Evolutionary conservation across 2,888 invertebrate species (phyloP).

Genomic region (Chrysodeixis includens): DNA sequence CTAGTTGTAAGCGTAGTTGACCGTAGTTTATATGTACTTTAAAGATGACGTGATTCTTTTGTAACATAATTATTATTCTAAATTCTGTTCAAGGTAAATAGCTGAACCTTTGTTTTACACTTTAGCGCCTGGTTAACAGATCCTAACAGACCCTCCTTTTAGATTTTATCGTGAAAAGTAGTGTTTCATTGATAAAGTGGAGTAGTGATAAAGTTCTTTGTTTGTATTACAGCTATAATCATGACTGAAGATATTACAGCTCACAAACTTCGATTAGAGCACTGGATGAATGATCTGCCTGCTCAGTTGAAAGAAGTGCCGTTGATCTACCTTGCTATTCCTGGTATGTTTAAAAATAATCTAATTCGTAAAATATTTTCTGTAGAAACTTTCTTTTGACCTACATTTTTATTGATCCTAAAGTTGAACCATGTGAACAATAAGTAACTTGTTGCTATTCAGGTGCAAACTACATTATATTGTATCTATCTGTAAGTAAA

Average conservation of each 20-base stretch:
- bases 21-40: conserved; percentile 34
- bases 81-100: conserved; percentile 40
- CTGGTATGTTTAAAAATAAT: conserved; percentile 86
- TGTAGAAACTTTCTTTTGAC: not conserved
- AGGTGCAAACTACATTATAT: too few relatives aligned
- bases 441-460: not conserved
- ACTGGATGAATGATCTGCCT: conserved; percentile 93
- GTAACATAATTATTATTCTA: conserved; percentile 37
- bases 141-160: conserved; percentile 11
- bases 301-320: conserved; percentile 89
- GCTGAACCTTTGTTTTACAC: conserved; percentile 31
- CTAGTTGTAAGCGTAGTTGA: conserved; percentile 34
- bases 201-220: conserved; percentile 5
- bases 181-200: conserved; percentile 3
- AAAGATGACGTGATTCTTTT: conserved; percentile 58
- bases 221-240: conserved; percentile 67
- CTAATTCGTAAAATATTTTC: not conserved
- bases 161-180: not conserved
- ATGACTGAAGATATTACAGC: conserved; percentile 74
- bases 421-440: not conserved
- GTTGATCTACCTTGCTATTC: conserved; percentile 92
- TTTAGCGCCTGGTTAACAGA: conserved; percentile 4
- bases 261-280: conserved; percentile 83
- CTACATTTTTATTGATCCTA: not conserved
- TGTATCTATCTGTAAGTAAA: too few relatives aligned